phyloP scores from a whole-genome alignment of 2,113 vertebrate genomes.

The Raja brachyura region DNA sequence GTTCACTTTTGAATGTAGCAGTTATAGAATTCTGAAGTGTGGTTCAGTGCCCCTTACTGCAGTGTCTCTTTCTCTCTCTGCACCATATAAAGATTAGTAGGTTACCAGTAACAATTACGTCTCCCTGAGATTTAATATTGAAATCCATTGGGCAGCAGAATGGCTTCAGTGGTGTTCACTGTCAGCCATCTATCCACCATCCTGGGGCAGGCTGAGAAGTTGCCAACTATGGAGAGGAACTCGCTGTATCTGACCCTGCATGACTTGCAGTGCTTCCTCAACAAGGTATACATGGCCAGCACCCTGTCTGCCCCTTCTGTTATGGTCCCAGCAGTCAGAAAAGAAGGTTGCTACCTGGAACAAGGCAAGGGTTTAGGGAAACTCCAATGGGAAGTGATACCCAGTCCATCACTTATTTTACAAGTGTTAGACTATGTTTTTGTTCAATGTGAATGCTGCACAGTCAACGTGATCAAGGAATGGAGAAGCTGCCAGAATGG shows the following conservation, averaged over 20 bases:
- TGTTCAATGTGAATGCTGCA: not conserved
- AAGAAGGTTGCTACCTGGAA: not conserved
- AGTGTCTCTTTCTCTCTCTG: no score
- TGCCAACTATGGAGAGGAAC: not conserved
- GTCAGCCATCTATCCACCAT: not conserved
- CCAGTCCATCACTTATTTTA: not conserved
- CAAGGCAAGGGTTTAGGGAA: not conserved
- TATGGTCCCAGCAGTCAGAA: not conserved
- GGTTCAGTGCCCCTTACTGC: not conserved
- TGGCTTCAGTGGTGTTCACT: not conserved
- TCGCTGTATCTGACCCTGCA: not conserved
- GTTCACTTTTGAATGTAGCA: not conserved
- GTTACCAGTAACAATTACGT: not conserved
- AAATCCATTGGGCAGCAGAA: not conserved
- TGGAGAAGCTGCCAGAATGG: not conserved
- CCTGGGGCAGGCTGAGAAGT: not conserved
- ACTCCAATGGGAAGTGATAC: not conserved
- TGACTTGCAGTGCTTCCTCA: conserved; percentile 31
- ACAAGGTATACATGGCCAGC: not conserved
- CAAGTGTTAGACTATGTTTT: no score
- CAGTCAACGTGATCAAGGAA: not conserved
- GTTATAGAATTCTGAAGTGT: not conserved
- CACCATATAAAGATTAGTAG: no score
- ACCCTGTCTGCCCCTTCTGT: not conserved
- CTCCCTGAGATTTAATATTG: not conserved